phyloP scores from a whole-genome alignment of 1,140 invertebrate species.

The Tetramorium alpestre region DNA sequence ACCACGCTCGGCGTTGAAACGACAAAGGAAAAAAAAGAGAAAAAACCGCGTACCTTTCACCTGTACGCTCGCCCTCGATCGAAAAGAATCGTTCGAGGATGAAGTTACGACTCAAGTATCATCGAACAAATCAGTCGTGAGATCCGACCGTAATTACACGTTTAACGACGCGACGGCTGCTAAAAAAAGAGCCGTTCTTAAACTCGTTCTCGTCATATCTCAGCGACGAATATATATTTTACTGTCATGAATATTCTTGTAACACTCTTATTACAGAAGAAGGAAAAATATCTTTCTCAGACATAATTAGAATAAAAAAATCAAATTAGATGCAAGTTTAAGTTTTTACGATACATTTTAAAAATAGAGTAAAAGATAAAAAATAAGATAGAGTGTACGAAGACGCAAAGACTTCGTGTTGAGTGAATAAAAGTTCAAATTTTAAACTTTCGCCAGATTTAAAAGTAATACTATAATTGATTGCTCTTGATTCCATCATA shows the following conservation, averaged over 20 bases:
- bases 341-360: not conserved
- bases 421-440: not conserved
- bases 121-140: conserved; percentile 1
- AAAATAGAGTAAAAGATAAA: too few species aligned
- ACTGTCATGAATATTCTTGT: conserved; percentile 7
- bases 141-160: conserved; percentile 1
- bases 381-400: not conserved
- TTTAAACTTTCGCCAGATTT: not conserved
- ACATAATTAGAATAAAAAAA: not conserved
- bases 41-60: conserved; percentile 25
- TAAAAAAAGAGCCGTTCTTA: not conserved
- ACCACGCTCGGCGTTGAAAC: not conserved
- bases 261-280: not conserved
- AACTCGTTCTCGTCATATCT: not conserved
- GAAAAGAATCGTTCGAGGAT: not conserved
- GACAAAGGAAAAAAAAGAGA: conserved; percentile 2
- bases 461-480: not conserved
- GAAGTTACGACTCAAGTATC: conserved; percentile 10
- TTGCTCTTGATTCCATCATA: not conserved
- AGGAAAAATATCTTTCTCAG: not conserved
- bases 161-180: not conserved
- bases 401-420: not conserved
- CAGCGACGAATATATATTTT: not conserved
- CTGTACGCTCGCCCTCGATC: conserved; percentile 20
- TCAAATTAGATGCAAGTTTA: not conserved